A percentile compares a stretch with the other conserved stretches of the same genome.
Conservation (phyloP, 2,888 invertebrate species). For the Habrosyne pyritoides region DNA sequence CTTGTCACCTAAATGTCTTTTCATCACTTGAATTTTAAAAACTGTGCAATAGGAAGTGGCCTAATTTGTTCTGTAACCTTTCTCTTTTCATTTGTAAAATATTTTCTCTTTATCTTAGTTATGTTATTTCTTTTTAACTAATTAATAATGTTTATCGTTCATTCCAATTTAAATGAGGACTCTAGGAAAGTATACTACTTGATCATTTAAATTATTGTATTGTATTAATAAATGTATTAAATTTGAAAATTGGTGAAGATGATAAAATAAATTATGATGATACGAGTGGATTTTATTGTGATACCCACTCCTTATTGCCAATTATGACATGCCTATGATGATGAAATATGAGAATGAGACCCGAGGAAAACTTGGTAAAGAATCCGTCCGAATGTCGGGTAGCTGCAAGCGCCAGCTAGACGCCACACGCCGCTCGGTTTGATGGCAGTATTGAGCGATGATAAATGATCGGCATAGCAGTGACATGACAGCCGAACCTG, state of each 20-base stretch:
- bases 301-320: neutral
- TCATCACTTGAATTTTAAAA: conserved; percentile 38
- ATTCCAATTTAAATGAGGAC: conserved; percentile 82
- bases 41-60: conserved; percentile 78
- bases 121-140: conserved; percentile 80
- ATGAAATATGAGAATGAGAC: neutral
- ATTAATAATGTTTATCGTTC: conserved; percentile 81
- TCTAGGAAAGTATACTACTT: conserved; percentile 77
- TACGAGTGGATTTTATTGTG: conserved; percentile 53
- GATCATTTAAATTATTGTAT: conserved; percentile 83
- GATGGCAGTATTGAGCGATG: conserved; percentile 79
- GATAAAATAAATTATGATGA: conserved; percentile 82
- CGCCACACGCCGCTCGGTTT: conserved; percentile 58
- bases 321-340: neutral
- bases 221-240: conserved; percentile 81
- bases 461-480: conserved; percentile 73
- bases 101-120: conserved; percentile 67
- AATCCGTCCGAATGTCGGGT: conserved; percentile 25
- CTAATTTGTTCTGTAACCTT: conserved; percentile 57
- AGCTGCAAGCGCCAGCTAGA: conserved; percentile 73
- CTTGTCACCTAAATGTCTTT: conserved; percentile 39
- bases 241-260: conserved; percentile 81
- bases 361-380: neutral
- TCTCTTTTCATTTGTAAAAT: conserved; percentile 61
- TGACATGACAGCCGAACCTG: conserved; percentile 81